Percentiles rank a stretch among this genome's conserved stretches.
Conservation (phyloP, 2,113 vertebrate species). For the Eira barbara region DNA sequence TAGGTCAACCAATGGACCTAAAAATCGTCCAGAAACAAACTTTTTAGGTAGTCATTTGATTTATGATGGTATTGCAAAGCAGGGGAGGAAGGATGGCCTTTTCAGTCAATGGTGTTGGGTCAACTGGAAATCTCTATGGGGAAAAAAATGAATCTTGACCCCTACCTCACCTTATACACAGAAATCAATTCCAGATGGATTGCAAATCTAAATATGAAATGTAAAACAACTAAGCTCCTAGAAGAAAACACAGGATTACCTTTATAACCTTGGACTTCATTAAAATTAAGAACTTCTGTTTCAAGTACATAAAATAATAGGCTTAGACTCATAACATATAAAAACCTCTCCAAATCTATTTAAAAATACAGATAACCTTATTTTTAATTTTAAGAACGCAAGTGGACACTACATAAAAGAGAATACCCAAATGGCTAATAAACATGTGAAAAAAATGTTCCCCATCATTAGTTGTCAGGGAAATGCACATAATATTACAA, state of each 20-base stretch:
- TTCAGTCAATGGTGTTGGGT: not conserved
- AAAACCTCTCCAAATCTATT: not conserved
- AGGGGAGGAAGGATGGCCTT: not conserved
- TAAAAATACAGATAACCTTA: not conserved
- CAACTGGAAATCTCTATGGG: not conserved
- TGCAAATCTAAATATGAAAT: not conserved
- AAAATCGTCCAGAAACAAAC: not conserved
- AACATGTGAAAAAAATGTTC: not conserved
- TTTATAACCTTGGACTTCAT: not conserved
- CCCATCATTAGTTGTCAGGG: not conserved
- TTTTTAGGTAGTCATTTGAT: not conserved
- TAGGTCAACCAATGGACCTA: not conserved
- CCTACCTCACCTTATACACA: not conserved
- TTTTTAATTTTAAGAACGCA: not conserved
- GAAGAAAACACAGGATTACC: not conserved
- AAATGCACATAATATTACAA: constrained; percentile 10
- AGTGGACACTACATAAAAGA: not conserved
- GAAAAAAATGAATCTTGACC: not conserved
- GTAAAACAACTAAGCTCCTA: not conserved
- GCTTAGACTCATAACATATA: not conserved
- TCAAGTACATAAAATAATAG: not conserved
- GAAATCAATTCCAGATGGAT: not conserved
- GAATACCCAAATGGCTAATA: not conserved
- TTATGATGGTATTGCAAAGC: not conserved
- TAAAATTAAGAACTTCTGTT: constrained; percentile 6